A percentile compares a stretch with the other conserved stretches of the same genome.
Evolutionary conservation across 2,797 vertebrate genomes (phyloP).

Genomic region (Xenopus petersii): DNA sequence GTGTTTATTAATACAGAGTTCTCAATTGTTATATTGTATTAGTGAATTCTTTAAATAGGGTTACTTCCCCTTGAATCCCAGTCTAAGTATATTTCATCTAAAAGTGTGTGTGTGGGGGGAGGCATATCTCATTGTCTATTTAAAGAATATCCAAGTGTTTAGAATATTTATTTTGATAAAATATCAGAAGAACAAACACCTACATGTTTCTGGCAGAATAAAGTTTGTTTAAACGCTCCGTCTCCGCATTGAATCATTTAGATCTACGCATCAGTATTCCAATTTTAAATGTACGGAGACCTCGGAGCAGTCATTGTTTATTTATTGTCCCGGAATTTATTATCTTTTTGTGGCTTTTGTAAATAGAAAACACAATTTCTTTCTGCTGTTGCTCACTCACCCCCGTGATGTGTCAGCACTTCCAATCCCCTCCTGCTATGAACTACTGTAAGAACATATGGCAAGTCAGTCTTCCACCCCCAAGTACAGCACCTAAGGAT

Average conservation of each 20-base stretch:
- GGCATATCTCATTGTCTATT: no score
- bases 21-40: no score
- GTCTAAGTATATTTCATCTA: no score
- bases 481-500: no score
- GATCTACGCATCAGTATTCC: background rate
- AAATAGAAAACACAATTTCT: slow-evolving; percentile 21
- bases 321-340: background rate
- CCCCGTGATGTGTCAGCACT: slow-evolving; percentile 1
- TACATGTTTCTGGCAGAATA: background rate
- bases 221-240: background rate
- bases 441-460: background rate
- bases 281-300: slow-evolving; percentile 8
- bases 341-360: background rate
- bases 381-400: background rate
- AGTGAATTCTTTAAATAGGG: no score
- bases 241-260: background rate
- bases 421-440: background rate
- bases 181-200: no score
- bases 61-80: no score
- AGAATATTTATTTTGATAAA: no score
- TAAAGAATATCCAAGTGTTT: no score
- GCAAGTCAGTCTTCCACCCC: no score
- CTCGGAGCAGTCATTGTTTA: slow-evolving; percentile 16
- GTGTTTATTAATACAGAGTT: no score
- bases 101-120: no score